phyloP scores from a whole-genome alignment of 2,888 invertebrate genomes.

The Icerya purchasi region DNA sequence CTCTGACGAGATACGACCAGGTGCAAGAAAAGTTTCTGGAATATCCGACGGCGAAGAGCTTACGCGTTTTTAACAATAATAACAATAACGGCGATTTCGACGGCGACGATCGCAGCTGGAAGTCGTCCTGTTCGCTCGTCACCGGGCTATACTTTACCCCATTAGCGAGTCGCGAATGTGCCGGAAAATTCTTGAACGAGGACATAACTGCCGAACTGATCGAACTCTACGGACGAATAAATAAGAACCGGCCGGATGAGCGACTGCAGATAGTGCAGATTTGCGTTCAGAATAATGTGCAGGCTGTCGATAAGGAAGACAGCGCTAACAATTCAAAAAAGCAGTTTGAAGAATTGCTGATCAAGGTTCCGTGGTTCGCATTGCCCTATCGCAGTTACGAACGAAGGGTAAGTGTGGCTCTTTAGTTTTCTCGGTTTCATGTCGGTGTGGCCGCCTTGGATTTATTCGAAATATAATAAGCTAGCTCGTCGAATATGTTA shows the following conservation, averaged over 20 bases:
- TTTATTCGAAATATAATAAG: no score
- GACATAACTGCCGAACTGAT: neutral
- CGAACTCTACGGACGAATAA: neutral
- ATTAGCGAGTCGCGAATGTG: neutral
- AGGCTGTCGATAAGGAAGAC: neutral
- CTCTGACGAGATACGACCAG: neutral
- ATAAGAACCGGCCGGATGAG: neutral
- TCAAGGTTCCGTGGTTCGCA: constrained; percentile 38
- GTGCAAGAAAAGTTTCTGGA: neutral
- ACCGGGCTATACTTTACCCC: neutral
- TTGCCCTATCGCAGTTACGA: constrained; percentile 47
- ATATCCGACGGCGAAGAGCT: neutral
- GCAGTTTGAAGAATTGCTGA: constrained; percentile 10
- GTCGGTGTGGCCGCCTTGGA: no score
- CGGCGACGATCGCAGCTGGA: neutral
- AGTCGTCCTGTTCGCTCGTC: neutral
- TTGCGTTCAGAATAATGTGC: neutral
- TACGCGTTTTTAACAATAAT: neutral
- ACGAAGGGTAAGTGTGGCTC: constrained; percentile 35
- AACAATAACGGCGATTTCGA: neutral
- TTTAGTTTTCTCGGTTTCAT: no score
- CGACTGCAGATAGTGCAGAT: neutral
- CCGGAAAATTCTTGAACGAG: neutral
- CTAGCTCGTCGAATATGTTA: no score
- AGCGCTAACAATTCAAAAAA: neutral